Evolutionary conservation across 30 jellyfish, hydroid and myxozoan species (phyloP).

Genomic region (Aurelia sp.): DNA sequence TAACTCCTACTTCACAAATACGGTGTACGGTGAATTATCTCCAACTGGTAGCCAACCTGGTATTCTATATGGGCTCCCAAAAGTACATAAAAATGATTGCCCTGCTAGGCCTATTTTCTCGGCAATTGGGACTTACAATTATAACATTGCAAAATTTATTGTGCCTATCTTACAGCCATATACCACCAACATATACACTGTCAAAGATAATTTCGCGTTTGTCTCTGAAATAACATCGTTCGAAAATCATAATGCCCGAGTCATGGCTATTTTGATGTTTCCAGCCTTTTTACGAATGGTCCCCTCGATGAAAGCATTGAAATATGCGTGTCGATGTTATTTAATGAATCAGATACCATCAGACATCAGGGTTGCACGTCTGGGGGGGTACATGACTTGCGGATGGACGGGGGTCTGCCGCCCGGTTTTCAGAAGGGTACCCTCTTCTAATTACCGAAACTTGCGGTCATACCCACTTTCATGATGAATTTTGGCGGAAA

Average conservation of each 20-base stretch:
- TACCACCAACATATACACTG: slow-evolving; percentile 25
- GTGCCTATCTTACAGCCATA: slow-evolving; percentile 17
- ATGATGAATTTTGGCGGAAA: too few species aligned
- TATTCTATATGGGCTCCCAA: slow-evolving; percentile 33
- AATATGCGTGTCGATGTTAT: neutral
- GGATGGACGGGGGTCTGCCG: too few species aligned
- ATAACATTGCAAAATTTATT: slow-evolving; percentile 33
- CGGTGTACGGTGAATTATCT: neutral
- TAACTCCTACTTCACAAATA: neutral
- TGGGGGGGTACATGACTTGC: too few species aligned
- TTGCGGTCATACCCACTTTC: too few species aligned
- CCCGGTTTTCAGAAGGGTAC: too few species aligned
- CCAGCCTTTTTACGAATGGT: too few species aligned
- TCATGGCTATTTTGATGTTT: slow-evolving; percentile 43
- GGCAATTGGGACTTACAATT: slow-evolving; percentile 40
- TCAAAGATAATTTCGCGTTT: slow-evolving; percentile 29
- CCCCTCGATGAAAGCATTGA: slow-evolving; percentile 27
- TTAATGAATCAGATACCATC: neutral
- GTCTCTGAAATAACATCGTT: slow-evolving; percentile 36
- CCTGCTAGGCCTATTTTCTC: slow-evolving; percentile 52
- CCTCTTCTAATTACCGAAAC: too few species aligned
- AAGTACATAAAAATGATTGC: slow-evolving; percentile 46
- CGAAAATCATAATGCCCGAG: neutral
- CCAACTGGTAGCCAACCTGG: slow-evolving; percentile 50
- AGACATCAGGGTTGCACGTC: too few species aligned